These are phyloP conservation scores for Aplysia californica DNA, from an alignment of 1,140 invertebrate genomes.

Conservation along the genomic window DNA sequence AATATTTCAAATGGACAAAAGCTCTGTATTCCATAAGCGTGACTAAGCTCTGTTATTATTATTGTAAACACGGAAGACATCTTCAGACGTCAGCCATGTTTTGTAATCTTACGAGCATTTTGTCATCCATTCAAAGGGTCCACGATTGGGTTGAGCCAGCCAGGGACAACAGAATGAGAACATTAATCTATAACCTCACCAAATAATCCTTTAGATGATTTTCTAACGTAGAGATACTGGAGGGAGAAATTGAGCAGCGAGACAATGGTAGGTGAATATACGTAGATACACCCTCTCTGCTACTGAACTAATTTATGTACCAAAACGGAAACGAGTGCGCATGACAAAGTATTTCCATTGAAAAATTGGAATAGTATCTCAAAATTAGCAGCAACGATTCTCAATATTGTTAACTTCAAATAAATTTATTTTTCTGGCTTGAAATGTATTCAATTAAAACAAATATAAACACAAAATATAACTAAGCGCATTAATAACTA, in stretches of 20 bases:
- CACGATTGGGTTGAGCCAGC: neutral
- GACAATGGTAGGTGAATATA: neutral
- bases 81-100: no score
- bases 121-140: neutral
- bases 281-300: slow-evolving; percentile 21
- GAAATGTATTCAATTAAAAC: no score
- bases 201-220: neutral
- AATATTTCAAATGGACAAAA: no score
- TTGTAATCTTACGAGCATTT: neutral
- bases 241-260: neutral
- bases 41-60: no score
- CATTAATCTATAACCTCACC: neutral
- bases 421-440: no score
- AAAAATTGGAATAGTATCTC: no score
- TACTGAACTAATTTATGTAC: slow-evolving; percentile 24
- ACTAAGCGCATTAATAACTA: no score
- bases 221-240: neutral
- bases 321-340: neutral
- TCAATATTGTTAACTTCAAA: no score
- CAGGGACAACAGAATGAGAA: neutral
- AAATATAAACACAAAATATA: no score
- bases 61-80: no score
- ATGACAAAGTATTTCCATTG: neutral
- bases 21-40: no score
- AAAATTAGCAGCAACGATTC: no score